phyloP scores from a whole-genome alignment of 2,113 vertebrate genomes.

The Aspiorhynchus laticeps region DNA sequence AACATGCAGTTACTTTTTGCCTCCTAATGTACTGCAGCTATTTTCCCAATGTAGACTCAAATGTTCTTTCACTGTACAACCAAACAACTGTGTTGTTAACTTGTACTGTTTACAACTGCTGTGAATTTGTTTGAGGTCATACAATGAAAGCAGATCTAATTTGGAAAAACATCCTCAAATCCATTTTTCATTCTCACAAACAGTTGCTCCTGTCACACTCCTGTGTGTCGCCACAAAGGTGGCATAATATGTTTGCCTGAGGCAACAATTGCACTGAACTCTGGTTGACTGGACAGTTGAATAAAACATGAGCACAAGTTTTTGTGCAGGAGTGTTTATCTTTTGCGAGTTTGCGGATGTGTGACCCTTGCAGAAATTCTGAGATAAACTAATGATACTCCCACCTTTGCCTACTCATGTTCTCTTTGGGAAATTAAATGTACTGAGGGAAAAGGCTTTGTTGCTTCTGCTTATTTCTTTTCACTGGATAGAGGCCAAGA shows the following conservation, averaged over 20 bases:
- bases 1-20: not conserved
- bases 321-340: slow-evolving; percentile 25
- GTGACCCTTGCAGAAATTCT: not conserved
- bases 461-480: slow-evolving; percentile 38
- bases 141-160: not conserved
- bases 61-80: not conserved
- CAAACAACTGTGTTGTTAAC: not conserved
- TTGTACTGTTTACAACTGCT: not conserved
- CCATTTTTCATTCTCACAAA: not conserved
- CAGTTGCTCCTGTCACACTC: not conserved
- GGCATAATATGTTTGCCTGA: not conserved
- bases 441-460: not conserved
- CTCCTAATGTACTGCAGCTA: not conserved
- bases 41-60: not conserved
- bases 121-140: not conserved
- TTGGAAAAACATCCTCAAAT: not conserved
- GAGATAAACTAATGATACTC: slow-evolving; percentile 16
- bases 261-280: slow-evolving; percentile 37
- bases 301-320: slow-evolving; percentile 44
- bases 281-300: slow-evolving; percentile 41
- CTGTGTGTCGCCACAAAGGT: slow-evolving; percentile 9
- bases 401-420: not conserved
- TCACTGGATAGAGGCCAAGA: slow-evolving; percentile 12
- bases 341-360: not conserved
- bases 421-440: not conserved